Evolutionary conservation across 2,113 vertebrate species (phyloP).

Genomic region (Megaceryle maxima): DNA sequence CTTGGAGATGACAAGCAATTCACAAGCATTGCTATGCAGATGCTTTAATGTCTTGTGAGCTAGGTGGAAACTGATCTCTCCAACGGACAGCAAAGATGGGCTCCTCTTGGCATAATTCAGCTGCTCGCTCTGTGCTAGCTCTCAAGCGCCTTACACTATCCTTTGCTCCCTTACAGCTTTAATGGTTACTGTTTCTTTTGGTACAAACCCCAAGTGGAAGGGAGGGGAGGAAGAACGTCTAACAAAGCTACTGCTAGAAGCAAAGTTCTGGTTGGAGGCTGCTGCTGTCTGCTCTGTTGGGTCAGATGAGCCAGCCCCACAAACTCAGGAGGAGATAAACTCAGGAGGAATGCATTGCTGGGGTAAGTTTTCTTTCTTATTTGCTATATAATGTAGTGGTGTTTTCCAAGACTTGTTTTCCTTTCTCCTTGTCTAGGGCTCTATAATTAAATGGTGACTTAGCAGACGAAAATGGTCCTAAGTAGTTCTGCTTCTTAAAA

Average conservation of each 20-base stretch:
- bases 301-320: background rate
- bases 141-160: background rate
- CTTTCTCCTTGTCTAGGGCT: background rate
- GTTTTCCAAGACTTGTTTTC: background rate
- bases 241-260: background rate
- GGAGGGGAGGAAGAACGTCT: background rate
- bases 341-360: background rate
- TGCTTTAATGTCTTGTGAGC: background rate
- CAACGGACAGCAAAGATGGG: background rate
- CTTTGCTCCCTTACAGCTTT: background rate
- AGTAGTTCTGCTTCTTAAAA: background rate
- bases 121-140: background rate
- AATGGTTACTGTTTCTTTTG: background rate
- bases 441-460: background rate
- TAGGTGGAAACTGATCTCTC: background rate
- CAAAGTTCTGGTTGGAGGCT: background rate
- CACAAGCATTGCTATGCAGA: background rate
- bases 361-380: conserved; percentile 11
- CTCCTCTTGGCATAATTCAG: background rate
- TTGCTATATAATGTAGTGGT: background rate
- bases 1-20: background rate
- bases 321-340: background rate
- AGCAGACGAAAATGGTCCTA: background rate
- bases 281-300: background rate
- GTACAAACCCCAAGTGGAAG: background rate